Conservation (phyloP, 2,888 invertebrate genomes). For the Athripsodes cinereus region DNA sequence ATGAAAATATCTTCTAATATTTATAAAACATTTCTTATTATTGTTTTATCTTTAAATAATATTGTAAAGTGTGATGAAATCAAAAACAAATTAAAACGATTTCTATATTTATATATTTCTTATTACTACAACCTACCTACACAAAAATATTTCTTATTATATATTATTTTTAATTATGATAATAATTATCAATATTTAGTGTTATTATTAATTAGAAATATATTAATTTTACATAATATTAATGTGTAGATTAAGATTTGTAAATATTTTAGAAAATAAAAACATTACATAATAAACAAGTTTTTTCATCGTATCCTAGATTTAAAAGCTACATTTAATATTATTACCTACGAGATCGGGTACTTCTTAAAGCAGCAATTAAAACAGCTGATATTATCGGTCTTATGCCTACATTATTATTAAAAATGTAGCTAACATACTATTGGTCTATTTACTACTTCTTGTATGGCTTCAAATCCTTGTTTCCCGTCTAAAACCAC, state of each 20-base stretch:
- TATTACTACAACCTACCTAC: neutral
- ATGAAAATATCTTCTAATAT: no score
- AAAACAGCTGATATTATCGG: neutral
- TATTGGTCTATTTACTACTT: no score
- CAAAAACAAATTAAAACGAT: no score
- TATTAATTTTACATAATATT: neutral
- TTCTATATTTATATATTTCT: no score
- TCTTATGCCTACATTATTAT: no score
- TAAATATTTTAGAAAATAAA: constrained; percentile 1
- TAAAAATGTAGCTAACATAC: no score
- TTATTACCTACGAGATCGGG: neutral
- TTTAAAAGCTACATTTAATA: neutral
- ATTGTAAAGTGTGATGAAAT: no score
- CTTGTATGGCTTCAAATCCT: no score
- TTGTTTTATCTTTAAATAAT: no score
- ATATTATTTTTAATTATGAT: neutral
- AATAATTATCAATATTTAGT: neutral
- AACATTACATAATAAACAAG: neutral
- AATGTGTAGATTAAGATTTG: neutral
- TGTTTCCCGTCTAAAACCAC: no score
- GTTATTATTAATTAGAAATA: neutral
- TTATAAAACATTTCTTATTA: no score
- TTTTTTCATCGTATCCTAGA: neutral
- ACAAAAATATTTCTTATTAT: neutral
- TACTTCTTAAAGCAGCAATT: neutral